Base-by-base conservation (phyloP, 1,140 invertebrate genomes). In the Orius laevigatus region DNA sequence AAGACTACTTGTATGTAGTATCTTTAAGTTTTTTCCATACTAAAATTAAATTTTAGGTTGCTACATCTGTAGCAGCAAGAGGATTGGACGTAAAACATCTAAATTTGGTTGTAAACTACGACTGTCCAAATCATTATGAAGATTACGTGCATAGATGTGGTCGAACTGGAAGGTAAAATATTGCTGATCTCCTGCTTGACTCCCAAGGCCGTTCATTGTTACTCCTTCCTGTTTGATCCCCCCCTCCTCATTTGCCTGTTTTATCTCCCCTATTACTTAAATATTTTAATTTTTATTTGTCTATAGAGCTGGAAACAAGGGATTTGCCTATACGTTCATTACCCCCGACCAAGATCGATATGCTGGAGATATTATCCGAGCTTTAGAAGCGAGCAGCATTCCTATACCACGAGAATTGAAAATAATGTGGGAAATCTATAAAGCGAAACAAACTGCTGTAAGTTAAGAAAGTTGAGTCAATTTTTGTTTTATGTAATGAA, bases 61-160 rank as follows among this genome's bases (percentile, higher is more conserved):
- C 94, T 0, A 98, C 94, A 0, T 97, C 92, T 9, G 93, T 98
- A 0, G 93, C 93, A 8, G 94, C 94, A 0, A 69, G 96, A 53
- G 96, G 96, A 0, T 69, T 99, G 5, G 96, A 99, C 68, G 95
- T 99, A 0, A 98, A 98, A 62, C 90, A 98, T 58, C 73, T 98
- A 2, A 94, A 97, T 55, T 67, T 99, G 1, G 96, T 99, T 1
- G 81, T 99, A 1, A 99, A 99, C 66, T 99, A 97, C 65, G 95
- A 99, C 68, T 97, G 93, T 63, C 96, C 96, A 0, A 99, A 99
- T 70, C 96, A 99, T 67, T 98, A 98, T 63, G 96, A 99, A 69
- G 96, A 99, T 68, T 99, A 99, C 66, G 95, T 99, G 8, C 96
- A 99, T 65, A 71, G 96, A 59, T 97, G 92, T 67, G 95, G 95